A percentile compares a stretch with the other conserved stretches of the same genome.
Conservation (phyloP, 1,140 invertebrate genomes). For the Ceratina japonica region DNA sequence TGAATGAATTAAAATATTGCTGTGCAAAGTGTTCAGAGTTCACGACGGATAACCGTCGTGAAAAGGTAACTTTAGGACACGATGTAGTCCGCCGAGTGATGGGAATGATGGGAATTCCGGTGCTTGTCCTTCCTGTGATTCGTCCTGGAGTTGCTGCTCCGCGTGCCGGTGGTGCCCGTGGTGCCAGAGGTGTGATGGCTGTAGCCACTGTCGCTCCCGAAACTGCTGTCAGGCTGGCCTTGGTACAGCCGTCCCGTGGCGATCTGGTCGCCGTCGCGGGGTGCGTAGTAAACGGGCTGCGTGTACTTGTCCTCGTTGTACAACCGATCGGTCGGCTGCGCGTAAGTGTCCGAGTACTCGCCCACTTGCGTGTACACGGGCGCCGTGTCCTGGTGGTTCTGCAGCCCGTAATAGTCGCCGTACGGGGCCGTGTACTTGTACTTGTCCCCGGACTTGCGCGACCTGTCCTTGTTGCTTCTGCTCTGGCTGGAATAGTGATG, state of each 20-base stretch:
- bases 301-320: conserved; percentile 71
- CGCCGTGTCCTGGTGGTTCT: conserved; percentile 63
- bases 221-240: conserved; percentile 80
- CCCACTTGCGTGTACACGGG: conserved; percentile 67
- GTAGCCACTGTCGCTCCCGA: conserved; percentile 85
- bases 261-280: conserved; percentile 51
- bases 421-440: conserved; percentile 66
- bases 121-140: conserved; percentile 74
- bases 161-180: conserved; percentile 70
- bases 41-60: background rate
- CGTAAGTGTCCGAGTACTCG: conserved; percentile 60
- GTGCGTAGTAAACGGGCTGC: conserved; percentile 67
- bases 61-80: conserved; percentile 67
- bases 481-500: conserved; percentile 72
- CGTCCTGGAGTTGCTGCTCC: conserved; percentile 68
- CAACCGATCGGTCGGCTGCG: conserved; percentile 64
- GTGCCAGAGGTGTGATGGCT: conserved; percentile 83
- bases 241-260: conserved; percentile 70
- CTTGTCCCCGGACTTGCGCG: conserved; percentile 54
- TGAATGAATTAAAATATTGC: no score
- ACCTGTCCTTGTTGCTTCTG: conserved; percentile 65
- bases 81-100: conserved; percentile 74
- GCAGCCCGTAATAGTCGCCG: conserved; percentile 69
- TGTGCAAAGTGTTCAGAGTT: background rate
- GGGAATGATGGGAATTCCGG: conserved; percentile 72